phyloP scores from a whole-genome alignment of 2,113 vertebrate genomes.

The Amazona vittata region DNA sequence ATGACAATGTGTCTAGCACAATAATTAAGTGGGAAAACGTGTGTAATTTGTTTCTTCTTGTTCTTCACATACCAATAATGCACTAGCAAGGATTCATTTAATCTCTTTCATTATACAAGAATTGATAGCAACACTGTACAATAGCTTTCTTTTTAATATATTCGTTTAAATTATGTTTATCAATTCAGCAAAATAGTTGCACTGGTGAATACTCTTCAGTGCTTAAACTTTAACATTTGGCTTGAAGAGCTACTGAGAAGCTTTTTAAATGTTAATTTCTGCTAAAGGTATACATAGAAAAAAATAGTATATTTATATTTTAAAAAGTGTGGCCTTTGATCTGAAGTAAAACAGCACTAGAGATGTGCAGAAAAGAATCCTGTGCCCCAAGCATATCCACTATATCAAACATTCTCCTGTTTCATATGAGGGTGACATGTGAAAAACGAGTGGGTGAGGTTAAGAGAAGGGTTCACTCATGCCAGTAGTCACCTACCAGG shows the following conservation, averaged over 20 bases:
- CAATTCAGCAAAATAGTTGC: constrained; percentile 16
- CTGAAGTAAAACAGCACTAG: not conserved
- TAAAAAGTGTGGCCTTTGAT: not conserved
- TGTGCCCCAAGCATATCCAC: not conserved
- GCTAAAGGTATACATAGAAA: not conserved
- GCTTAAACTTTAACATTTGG: not conserved
- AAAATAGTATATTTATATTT: not conserved
- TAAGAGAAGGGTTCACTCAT: not conserved
- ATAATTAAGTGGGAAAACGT: constrained; percentile 82
- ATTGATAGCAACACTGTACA: constrained; percentile 57
- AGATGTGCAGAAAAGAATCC: not conserved
- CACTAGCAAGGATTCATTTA: constrained; percentile 75
- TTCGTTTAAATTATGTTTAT: constrained; percentile 64
- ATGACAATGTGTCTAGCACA: constrained; percentile 81
- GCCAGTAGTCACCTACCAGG: not conserved
- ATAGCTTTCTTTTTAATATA: constrained; percentile 53
- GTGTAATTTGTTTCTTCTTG: constrained; percentile 81
- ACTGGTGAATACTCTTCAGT: not conserved
- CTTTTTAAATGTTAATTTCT: constrained; percentile 15
- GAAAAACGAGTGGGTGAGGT: not conserved
- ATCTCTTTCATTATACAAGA: constrained; percentile 71
- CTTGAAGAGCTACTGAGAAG: not conserved
- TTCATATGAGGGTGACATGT: not conserved
- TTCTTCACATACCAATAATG: constrained; percentile 76
- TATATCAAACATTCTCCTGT: not conserved